A percentile compares a stretch with the other conserved stretches of the same genome.
These are phyloP conservation scores for Unio delphinus DNA, from an alignment of 2,888 invertebrate species.

Conservation along the genomic window DNA sequence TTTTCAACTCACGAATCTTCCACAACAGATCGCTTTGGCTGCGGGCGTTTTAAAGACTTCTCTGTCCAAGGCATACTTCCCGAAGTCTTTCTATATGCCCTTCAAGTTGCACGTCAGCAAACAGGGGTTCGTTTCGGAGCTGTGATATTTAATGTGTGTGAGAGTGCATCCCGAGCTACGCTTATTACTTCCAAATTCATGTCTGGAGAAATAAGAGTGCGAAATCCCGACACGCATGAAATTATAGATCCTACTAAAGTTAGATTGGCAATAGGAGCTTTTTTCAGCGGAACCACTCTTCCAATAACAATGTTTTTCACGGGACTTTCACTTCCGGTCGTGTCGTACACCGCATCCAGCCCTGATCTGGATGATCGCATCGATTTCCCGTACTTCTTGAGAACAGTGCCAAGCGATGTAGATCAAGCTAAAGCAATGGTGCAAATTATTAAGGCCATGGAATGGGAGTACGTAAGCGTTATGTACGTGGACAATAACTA, in stretches of 20 bases:
- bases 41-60: constrained; percentile 36
- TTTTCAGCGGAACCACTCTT: constrained; percentile 64
- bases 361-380: constrained; percentile 46
- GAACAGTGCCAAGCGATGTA: constrained; percentile 56
- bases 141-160: constrained; percentile 54
- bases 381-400: constrained; percentile 50
- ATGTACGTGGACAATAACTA: constrained; percentile 55
- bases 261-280: constrained; percentile 74
- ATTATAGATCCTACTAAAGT: constrained; percentile 25
- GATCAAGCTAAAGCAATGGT: constrained; percentile 50
- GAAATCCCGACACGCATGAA: neutral
- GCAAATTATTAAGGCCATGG: constrained; percentile 37
- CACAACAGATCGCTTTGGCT: constrained; percentile 28
- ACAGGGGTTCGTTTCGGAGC: constrained; percentile 49
- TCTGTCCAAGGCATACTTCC: constrained; percentile 42
- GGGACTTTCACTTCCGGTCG: constrained; percentile 38
- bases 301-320: constrained; percentile 42
- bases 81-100: constrained; percentile 47
- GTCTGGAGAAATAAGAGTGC: constrained; percentile 16
- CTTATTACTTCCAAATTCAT: constrained; percentile 23
- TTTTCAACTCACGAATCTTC: constrained; percentile 41
- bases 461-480: constrained; percentile 51
- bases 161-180: constrained; percentile 29
- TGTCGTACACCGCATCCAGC: constrained; percentile 52
- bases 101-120: constrained; percentile 19